phyloP scores from a whole-genome alignment of 2,888 invertebrate genomes.

The Meiosimyza decipiens region DNA sequence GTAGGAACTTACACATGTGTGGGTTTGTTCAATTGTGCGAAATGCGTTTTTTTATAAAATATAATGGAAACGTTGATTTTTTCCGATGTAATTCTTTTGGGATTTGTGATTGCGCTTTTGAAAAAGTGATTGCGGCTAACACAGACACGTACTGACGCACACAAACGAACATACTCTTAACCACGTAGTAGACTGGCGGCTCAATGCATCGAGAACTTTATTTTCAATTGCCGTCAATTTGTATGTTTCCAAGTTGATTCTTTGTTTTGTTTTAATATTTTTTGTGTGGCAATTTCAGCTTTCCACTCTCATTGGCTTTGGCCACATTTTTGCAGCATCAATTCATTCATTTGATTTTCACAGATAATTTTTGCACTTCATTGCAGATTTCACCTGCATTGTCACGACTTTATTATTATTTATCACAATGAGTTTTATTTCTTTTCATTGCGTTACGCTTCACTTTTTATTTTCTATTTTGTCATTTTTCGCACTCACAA shows the following conservation, averaged over 20 bases:
- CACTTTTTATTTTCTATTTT: constrained; percentile 19
- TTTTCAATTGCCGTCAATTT: constrained; percentile 54
- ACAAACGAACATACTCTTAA: not conserved
- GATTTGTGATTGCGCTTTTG: constrained; percentile 45
- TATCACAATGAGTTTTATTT: constrained; percentile 34
- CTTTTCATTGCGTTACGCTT: not conserved
- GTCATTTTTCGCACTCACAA: constrained; percentile 54
- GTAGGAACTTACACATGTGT: too few species aligned
- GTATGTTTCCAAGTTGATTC: constrained; percentile 52
- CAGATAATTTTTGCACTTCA: constrained; percentile 43
- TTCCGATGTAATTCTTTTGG: constrained; percentile 30
- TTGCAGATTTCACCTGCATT: constrained; percentile 62
- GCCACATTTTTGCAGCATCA: not conserved
- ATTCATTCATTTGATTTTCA: constrained; percentile 24
- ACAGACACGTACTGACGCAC: not conserved
- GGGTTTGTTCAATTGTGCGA: not conserved
- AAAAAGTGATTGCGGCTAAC: constrained; percentile 42
- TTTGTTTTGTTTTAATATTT: constrained; percentile 41
- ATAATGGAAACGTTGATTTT: constrained; percentile 24
- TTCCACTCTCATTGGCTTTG: constrained; percentile 25
- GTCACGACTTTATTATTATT: constrained; percentile 48
- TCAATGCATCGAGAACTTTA: constrained; percentile 57
- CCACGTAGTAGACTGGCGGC: constrained; percentile 40
- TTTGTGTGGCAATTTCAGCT: not conserved
- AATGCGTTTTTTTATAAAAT: not conserved